A percentile compares a stretch with the other conserved stretches of the same genome.
Evolutionary conservation across 2,113 vertebrate species (phyloP).

Genomic region (Mobula hypostoma): DNA sequence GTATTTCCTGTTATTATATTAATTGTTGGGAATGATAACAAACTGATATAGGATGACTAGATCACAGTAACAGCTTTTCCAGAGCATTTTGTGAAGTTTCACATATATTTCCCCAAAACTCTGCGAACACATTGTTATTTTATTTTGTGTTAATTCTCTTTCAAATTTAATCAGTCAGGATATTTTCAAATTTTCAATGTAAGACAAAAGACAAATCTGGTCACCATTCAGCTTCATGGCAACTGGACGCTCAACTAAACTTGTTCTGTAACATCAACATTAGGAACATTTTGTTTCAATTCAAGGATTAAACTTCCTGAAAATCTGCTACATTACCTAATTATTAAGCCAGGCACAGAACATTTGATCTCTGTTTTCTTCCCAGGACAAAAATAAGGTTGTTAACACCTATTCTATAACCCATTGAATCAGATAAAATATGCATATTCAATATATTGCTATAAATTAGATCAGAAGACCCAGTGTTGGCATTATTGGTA

Average conservation of each 20-base stretch:
- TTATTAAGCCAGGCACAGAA: not conserved
- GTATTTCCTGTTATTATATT: not conserved
- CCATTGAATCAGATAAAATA: not conserved
- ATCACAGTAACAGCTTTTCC: not conserved
- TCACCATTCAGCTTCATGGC: not conserved
- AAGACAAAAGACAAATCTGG: not conserved
- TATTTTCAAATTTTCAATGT: not conserved
- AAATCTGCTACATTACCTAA: conserved; percentile 3
- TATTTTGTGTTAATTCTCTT: not conserved
- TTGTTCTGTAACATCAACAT: not conserved
- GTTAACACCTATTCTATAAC: not conserved
- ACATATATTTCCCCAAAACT: not conserved
- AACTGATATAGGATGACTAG: not conserved
- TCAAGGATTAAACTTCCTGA: not conserved
- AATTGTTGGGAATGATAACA: not conserved
- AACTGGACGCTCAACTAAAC: not conserved
- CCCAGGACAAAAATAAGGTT: not conserved
- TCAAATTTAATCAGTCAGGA: not conserved
- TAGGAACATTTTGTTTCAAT: not conserved
- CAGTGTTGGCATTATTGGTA: not conserved
- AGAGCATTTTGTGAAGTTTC: not conserved
- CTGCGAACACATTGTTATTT: not conserved
- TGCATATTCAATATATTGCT: not conserved
- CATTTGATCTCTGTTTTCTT: not conserved
- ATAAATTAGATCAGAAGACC: not conserved